Percentiles rank a stretch among this genome's conserved stretches.
Evolutionary conservation across 2,797 vertebrate genomes (phyloP).

Genomic region (Rhinogobio ventralis): DNA sequence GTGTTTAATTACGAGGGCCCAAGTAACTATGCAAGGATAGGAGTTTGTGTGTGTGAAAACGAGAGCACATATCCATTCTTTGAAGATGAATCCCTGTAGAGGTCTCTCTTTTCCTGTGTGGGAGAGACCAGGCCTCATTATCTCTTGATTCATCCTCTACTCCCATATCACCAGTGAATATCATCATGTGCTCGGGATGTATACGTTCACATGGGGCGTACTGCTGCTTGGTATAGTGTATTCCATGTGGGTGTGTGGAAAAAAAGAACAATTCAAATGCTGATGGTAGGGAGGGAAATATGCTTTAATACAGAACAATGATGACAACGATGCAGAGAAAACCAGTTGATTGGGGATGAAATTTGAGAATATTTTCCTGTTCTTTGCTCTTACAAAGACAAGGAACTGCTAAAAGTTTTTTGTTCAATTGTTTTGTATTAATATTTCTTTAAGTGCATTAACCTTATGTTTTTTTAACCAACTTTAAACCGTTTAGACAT

Average conservation of each 20-base stretch:
- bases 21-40: neutral
- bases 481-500: neutral
- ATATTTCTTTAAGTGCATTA: neutral
- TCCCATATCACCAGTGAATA: slow-evolving; percentile 25
- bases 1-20: slow-evolving; percentile 23
- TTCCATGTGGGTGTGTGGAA: slow-evolving; percentile 33
- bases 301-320: neutral
- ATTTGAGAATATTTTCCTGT: neutral
- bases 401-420: neutral
- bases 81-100: slow-evolving; percentile 53
- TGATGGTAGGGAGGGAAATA: neutral
- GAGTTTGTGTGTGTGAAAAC: slow-evolving; percentile 17
- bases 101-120: slow-evolving; percentile 47
- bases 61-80: slow-evolving; percentile 33
- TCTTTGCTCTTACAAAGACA: neutral
- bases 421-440: neutral
- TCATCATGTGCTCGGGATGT: slow-evolving; percentile 19
- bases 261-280: slow-evolving; percentile 14
- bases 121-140: slow-evolving; percentile 52
- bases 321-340: neutral
- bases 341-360: neutral
- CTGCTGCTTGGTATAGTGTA: neutral
- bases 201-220: slow-evolving; percentile 19
- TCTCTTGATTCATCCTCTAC: slow-evolving; percentile 26
- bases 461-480: neutral